Evolutionary conservation across 2,888 invertebrate species (phyloP).

Genomic region (Cordilura impudica): DNA sequence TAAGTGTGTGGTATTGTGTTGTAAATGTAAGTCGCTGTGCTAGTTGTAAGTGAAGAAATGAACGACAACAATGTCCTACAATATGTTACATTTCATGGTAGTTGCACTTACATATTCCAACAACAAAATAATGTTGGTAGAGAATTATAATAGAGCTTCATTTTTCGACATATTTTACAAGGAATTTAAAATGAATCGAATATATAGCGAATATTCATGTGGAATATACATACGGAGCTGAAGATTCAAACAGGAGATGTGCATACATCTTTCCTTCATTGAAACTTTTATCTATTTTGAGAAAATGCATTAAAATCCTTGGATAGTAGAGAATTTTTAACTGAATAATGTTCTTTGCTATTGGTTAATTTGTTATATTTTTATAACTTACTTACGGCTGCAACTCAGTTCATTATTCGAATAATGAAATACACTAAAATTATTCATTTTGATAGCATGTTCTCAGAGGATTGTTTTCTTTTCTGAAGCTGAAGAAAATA

Average conservation of each 20-base stretch:
- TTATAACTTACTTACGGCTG: no score
- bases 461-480: background rate
- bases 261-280: no score
- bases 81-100: slow-evolving; percentile 9
- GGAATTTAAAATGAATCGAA: no score
- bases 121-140: slow-evolving; percentile 1
- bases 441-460: background rate
- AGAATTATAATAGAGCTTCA: background rate
- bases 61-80: background rate
- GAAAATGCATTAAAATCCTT: no score
- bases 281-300: no score
- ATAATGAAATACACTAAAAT: background rate
- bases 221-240: no score
- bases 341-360: no score
- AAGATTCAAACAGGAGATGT: no score
- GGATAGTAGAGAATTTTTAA: no score
- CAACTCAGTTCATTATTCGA: background rate
- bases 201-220: no score
- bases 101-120: slow-evolving; percentile 10
- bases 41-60: slow-evolving; percentile 13
- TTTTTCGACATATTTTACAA: no score
- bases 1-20: slow-evolving; percentile 47
- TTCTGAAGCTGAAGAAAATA: slow-evolving; percentile 14
- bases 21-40: slow-evolving; percentile 18
- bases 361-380: no score